Base-by-base conservation (phyloP, 2,888 invertebrate species). In the Phaedon cochleariae region DNA sequence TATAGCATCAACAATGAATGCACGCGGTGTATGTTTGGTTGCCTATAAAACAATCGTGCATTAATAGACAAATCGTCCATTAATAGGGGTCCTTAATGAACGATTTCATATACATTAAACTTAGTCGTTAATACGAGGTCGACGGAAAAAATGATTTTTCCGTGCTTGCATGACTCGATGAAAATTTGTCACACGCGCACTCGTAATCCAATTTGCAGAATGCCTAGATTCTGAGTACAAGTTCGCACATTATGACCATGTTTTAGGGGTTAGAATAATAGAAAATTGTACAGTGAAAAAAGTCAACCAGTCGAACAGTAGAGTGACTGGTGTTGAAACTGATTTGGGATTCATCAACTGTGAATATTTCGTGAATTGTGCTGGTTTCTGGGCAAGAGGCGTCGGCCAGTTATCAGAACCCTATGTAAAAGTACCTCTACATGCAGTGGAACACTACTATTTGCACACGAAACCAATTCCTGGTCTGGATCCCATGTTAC, bases 391-490 rank as follows among this genome's bases (percentile, higher is more conserved):
- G 96, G 95, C 96, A 0, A 87, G 96, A 72, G 91, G 92, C 82
- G 90, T 97, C 51, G 97, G 97, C 6, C 92, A 94, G 79, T 83
- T 93, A 68, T 92, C 95, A 21, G 88, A 90, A 64, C 96, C 96
- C 1, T 88, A 89, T 78, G 95, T 98, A 0, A 94, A 95, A 83
- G 91, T 94, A 31, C 97, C 97, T 0, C 85, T 97, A 9, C 91
- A 97, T 83, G 92, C 97, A 0, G 96, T 95, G 69, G 96, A 97
- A 81, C 97, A 97, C 85, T 95, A 96, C 82, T 96, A 95, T 82
- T 84, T 97, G 51, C 93, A 95, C 76, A 97, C 97, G 0, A 92
- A 95, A 83, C 90, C 91, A 3, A 90, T 94, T 46, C 86, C 88
- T 4, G 90, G 89, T 18, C 84, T 96, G 68, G 89, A 93, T 82